Evolutionary conservation across 2,113 vertebrate genomes (phyloP).

Genomic region (Ranitomeya imitator): DNA sequence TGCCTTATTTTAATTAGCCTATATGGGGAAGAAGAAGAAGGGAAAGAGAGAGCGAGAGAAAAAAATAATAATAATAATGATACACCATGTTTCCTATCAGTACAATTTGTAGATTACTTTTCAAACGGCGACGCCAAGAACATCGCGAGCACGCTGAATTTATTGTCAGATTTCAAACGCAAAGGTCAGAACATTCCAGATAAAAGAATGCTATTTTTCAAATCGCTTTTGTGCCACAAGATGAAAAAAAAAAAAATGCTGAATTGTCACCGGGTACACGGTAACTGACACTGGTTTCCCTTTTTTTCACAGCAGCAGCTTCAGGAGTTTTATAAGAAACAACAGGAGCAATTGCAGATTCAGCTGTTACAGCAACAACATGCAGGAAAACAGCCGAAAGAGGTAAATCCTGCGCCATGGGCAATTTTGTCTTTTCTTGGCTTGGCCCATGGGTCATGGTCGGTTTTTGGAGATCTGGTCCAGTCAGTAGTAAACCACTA

Average conservation of each 20-base stretch:
- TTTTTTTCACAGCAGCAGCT: conserved; percentile 93
- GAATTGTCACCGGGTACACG: conserved; percentile 64
- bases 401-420: conserved; percentile 74
- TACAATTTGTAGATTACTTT: conserved; percentile 84
- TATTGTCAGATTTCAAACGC: conserved; percentile 79
- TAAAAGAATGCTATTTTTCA: conserved; percentile 80
- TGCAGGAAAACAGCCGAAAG: conserved; percentile 98
- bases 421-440: neutral
- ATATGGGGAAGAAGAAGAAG: conserved; percentile 63
- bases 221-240: conserved; percentile 67
- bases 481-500: neutral
- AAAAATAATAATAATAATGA: conserved; percentile 59
- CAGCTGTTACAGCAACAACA: conserved; percentile 98
- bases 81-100: conserved; percentile 83
- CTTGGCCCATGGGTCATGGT: neutral
- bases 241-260: conserved; percentile 62
- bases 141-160: conserved; percentile 75
- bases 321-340: conserved; percentile 99
- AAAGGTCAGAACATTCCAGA: conserved; percentile 81
- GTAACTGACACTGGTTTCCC: conserved; percentile 70
- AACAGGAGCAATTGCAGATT: conserved; percentile 99
- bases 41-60: neutral
- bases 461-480: neutral
- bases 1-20: conserved; percentile 84
- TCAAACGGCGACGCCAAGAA: conserved; percentile 81